Evolutionary conservation across 1,140 invertebrate genomes (phyloP).

Genomic region (Halesus radiatus): DNA sequence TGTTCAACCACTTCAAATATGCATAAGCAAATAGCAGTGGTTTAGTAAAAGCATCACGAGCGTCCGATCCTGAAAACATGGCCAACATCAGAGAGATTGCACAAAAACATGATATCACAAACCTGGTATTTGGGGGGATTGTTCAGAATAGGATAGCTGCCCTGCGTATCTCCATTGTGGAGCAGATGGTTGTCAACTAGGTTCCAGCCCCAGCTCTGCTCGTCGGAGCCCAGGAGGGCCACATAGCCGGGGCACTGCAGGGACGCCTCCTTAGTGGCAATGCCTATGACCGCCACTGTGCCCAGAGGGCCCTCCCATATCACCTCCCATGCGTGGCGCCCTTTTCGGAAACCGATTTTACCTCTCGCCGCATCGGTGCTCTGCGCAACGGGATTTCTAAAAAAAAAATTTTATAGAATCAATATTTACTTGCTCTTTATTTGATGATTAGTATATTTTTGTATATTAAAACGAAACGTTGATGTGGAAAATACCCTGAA

Average conservation of each 20-base stretch:
- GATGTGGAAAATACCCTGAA: no score
- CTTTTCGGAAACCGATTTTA: slow-evolving; percentile 94
- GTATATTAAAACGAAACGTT: no score
- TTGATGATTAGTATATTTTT: background rate
- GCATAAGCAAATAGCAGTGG: no score
- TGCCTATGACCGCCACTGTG: slow-evolving; percentile 94
- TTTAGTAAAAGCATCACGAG: no score
- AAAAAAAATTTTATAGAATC: background rate
- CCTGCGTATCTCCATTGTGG: slow-evolving; percentile 96
- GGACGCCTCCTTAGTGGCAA: slow-evolving; percentile 94
- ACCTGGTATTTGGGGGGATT: slow-evolving; percentile 99
- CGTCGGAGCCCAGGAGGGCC: slow-evolving; percentile 93
- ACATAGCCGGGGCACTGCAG: slow-evolving; percentile 95
- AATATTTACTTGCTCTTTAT: no score
- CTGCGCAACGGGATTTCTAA: slow-evolving; percentile 95
- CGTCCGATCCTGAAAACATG: no score
- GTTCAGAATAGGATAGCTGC: slow-evolving; percentile 95
- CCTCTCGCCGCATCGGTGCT: slow-evolving; percentile 97
- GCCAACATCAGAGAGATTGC: no score
- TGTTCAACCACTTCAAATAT: no score
- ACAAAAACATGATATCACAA: slow-evolving; percentile 22
- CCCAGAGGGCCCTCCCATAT: slow-evolving; percentile 99
- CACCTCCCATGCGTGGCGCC: slow-evolving; percentile 97
- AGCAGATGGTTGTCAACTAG: slow-evolving; percentile 97
- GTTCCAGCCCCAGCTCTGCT: slow-evolving; percentile 99